Conservation (phyloP, 2,113 vertebrate species). For the Mormoops blainvillei region DNA sequence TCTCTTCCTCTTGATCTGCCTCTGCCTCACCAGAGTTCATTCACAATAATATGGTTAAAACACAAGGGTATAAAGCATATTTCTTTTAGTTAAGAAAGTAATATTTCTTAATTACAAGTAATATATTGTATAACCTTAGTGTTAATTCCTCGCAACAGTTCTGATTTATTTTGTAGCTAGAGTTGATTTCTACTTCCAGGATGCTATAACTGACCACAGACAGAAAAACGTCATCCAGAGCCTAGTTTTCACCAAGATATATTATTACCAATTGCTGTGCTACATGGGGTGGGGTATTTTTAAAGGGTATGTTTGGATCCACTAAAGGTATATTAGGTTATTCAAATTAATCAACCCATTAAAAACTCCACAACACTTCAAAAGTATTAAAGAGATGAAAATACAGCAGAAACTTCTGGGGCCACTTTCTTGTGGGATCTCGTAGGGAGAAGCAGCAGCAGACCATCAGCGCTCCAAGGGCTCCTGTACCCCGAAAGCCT, state of each 20-base stretch:
- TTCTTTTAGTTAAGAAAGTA: slow-evolving; percentile 7
- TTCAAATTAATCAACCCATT: background rate
- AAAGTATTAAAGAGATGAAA: slow-evolving; percentile 15
- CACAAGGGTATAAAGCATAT: background rate
- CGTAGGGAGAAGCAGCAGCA: background rate
- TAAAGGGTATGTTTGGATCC: background rate
- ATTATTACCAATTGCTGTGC: background rate
- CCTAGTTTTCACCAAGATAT: background rate
- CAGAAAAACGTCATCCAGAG: background rate
- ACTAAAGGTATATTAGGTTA: background rate
- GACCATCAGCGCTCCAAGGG: background rate
- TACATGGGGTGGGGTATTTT: no score
- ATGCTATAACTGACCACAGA: background rate
- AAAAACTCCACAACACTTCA: background rate
- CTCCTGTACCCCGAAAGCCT: background rate
- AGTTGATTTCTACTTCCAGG: background rate
- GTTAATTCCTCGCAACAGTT: background rate
- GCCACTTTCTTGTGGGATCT: background rate
- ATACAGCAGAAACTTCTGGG: background rate
- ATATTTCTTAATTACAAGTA: background rate
- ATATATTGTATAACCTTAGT: background rate
- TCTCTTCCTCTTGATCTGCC: background rate
- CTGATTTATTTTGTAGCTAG: background rate
- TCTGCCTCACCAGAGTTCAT: background rate
- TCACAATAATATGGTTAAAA: background rate